Conservation (phyloP, 2,888 invertebrate species). For the Pristionchus exspectatus region DNA sequence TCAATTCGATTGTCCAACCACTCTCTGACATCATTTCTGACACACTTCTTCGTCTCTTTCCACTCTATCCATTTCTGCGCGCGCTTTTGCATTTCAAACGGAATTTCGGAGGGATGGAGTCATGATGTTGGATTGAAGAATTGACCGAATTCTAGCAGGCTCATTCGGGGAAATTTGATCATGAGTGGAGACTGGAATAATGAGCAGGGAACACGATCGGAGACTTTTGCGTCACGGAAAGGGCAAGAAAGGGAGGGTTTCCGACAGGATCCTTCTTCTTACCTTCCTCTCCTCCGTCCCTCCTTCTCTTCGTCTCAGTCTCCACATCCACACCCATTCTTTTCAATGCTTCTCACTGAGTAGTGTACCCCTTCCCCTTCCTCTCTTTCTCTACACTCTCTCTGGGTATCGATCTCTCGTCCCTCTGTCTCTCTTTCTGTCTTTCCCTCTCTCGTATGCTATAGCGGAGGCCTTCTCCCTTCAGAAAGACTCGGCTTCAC, state of each 20-base stretch:
- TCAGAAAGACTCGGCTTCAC: conserved; percentile 38
- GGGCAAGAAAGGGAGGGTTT: not conserved
- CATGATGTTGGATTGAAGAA: not conserved
- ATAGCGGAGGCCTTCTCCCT: conserved; percentile 13
- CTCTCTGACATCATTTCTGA: conserved; percentile 32
- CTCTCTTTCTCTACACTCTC: conserved; percentile 47
- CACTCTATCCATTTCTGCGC: not conserved
- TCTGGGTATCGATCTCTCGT: conserved; percentile 19
- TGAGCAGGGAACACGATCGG: not conserved
- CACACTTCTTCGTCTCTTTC: not conserved
- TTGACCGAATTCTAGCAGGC: not conserved
- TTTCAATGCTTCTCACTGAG: conserved; percentile 10
- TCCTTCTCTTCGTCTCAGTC: conserved; percentile 7
- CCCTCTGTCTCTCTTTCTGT: conserved; percentile 21
- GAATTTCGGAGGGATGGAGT: not conserved
- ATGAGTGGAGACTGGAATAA: not conserved
- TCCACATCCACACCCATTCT: conserved; percentile 37
- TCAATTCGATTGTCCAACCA: not conserved
- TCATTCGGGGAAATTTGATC: not conserved
- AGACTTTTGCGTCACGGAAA: not conserved
- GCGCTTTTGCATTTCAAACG: not conserved
- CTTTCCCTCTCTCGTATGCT: conserved; percentile 31
- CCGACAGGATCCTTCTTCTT: not conserved
- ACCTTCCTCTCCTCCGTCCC: not conserved
- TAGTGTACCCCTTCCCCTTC: not conserved